Evolutionary conservation across 37 sponge, comb jelly and placozoan genomes (phyloP), one percentile per base, ranked within the genome.

Genomic region (Oopsacas minuta): DNA sequence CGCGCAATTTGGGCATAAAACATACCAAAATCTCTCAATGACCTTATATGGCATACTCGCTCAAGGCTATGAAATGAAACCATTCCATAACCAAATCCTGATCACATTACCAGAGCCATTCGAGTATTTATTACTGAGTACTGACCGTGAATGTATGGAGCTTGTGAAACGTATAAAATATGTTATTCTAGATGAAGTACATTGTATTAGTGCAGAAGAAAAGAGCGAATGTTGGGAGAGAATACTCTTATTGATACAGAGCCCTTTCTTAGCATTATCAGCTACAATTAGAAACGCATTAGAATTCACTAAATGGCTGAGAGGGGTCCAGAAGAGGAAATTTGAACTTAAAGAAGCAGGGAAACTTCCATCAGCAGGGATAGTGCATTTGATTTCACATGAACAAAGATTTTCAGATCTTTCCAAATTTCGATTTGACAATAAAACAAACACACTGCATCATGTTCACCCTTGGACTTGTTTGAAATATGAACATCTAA

Each of bases 391-490:
- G 22, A 61, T 61, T 12, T 61, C 75, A n/a, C 75, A 61, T 34
- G 75, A 61, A 61, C 75, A 61, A n/a, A 61, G 75, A n/a, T 61
- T 61, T 61, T 61, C 75, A 61, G 75, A 61, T 61, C 75, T 61
- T 34, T 61, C 75, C 75, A 61, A 61, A 61, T 61, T 61, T n/a
- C 75, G 75, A 32, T 61, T 61, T 61, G 75, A 61, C 75, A n/a
- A 61, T n/a, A 10, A 61, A 61, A 61, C 75, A n/a, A 61, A 61
- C 75, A 25, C 75, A n/a, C 30, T 61, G 7, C 75, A 61, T 61
- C 75, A 61, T 12, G 75, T 61, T 3, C 75, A 61, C 22, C 75
- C 75, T 61, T 61, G 75, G 75, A 61, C 75, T 3, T 61, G 75
- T 34, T n/a, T 61, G 22, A 61, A 61, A 61, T 61, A 61, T 12